Conservation (phyloP, 2,113 vertebrate genomes). For the Varanus komodoensis region DNA sequence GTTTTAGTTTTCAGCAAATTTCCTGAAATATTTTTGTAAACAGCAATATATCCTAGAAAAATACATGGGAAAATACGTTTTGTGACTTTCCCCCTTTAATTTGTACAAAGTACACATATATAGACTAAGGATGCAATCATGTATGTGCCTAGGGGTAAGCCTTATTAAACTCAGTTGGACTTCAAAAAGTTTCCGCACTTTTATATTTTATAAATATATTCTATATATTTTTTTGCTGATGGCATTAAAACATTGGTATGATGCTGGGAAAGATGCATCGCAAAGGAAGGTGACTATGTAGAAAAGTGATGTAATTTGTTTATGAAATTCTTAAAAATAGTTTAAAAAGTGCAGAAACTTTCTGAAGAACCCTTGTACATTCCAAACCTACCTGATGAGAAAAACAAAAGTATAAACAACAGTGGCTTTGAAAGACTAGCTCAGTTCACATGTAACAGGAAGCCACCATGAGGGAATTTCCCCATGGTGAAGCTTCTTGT, state of each 20-base stretch:
- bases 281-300: no score
- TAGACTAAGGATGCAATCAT: neutral
- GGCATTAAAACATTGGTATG: no score
- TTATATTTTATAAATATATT: no score
- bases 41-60: neutral
- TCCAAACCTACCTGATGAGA: neutral
- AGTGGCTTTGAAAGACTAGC: neutral
- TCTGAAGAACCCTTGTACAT: neutral
- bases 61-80: no score
- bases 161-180: neutral
- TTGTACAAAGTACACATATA: neutral
- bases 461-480: neutral
- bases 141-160: neutral
- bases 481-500: no score
- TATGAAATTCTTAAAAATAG: no score
- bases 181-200: neutral
- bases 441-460: no score
- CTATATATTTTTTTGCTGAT: no score
- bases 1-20: neutral
- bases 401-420: neutral
- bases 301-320: no score
- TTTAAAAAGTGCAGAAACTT: no score
- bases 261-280: no score
- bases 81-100: neutral
- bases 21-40: neutral